Evolutionary conservation across 2,797 vertebrate genomes (phyloP).

Genomic region (Dendrocincla fuliginosa): DNA sequence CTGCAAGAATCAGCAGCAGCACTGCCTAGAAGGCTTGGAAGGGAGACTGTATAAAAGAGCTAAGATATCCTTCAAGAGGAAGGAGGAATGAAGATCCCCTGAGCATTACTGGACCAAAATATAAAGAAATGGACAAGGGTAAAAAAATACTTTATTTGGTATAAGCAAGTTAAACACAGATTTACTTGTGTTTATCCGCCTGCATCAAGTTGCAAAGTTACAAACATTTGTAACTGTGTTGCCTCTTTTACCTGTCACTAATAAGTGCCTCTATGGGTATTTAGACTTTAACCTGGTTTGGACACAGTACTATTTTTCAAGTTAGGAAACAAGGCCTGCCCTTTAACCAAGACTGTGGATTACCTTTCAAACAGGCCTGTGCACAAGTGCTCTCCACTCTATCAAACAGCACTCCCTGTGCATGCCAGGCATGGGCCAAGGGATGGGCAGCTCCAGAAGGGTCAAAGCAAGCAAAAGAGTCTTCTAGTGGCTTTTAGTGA

Average conservation of each 20-base stretch:
- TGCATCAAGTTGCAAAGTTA: background rate
- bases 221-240: background rate
- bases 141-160: rapidly evolving
- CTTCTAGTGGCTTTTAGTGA: background rate
- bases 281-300: background rate
- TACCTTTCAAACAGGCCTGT: background rate
- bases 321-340: background rate
- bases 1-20: background rate
- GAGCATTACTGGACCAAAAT: background rate
- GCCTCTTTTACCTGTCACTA: background rate
- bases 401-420: rapidly evolving
- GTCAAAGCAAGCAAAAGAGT: background rate
- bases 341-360: background rate
- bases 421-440: background rate
- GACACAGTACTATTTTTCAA: background rate
- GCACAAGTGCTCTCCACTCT: background rate
- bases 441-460: rapidly evolving
- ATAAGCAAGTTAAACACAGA: background rate
- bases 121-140: background rate
- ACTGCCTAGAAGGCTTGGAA: background rate
- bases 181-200: background rate
- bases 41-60: background rate
- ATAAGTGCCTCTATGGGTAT: background rate
- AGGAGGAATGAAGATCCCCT: background rate
- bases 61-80: background rate